These are phyloP conservation scores for Oncopodura yosiiana DNA, from an alignment of 1,140 invertebrate genomes.

Conservation along the genomic window DNA sequence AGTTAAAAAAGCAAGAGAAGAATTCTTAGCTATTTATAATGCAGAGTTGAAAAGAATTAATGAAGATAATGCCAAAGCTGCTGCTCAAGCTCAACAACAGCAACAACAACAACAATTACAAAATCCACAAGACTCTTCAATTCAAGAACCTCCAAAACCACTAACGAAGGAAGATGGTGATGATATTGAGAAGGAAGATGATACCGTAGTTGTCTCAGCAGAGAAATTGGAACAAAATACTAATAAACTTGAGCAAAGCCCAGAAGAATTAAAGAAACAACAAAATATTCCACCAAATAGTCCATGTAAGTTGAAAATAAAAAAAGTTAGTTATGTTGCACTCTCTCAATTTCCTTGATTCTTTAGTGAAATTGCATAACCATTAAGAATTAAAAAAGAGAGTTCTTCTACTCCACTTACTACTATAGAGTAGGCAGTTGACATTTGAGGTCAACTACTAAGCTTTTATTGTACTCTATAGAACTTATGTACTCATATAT, in stretches of 20 bases:
- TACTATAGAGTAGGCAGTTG: background rate
- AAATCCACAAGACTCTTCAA: background rate
- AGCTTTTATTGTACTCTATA: constrained; percentile 5
- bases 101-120: constrained; percentile 10
- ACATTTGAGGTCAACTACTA: background rate
- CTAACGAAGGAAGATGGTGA: background rate
- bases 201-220: constrained; percentile 8
- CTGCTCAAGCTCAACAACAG: background rate
- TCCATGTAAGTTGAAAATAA: no score
- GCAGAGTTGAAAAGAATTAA: constrained; percentile 28
- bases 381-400: background rate
- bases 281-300: background rate
- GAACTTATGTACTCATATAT: no score
- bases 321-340: background rate
- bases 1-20: constrained; percentile 37
- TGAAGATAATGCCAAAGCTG: background rate
- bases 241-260: background rate
- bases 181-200: constrained; percentile 3
- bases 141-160: background rate
- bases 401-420: background rate
- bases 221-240: background rate
- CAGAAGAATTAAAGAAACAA: background rate
- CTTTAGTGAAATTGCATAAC: background rate
- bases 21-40: constrained; percentile 38
- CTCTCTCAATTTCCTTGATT: background rate